phyloP scores from a whole-genome alignment of 2,888 invertebrate species.

The Sminthurinus aureus region DNA sequence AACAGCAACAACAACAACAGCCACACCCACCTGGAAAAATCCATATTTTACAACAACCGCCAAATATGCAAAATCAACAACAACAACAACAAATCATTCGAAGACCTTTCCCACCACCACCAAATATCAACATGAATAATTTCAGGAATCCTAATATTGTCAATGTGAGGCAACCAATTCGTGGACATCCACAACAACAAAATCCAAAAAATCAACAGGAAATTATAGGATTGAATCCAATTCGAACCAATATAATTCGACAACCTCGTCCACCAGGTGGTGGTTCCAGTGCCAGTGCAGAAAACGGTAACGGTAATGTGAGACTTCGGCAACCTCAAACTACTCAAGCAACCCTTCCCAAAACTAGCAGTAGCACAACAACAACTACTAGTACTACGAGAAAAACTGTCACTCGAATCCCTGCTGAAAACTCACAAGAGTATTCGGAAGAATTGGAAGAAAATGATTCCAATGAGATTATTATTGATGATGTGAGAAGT shows the following conservation, averaged over 20 bases:
- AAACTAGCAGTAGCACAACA: background rate
- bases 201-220: background rate
- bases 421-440: slow-evolving; percentile 13
- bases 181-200: background rate
- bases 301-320: background rate
- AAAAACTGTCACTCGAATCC: background rate
- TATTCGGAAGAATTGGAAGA: slow-evolving; percentile 19
- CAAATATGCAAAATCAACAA: slow-evolving; percentile 6
- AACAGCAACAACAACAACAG: slow-evolving; percentile 11
- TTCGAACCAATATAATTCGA: slow-evolving; percentile 29
- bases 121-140: background rate
- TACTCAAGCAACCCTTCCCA: background rate
- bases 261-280: slow-evolving; percentile 8
- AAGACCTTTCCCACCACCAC: slow-evolving; percentile 28
- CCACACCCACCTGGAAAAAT: slow-evolving; percentile 1
- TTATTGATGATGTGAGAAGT: slow-evolving; percentile 29
- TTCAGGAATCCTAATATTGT: background rate
- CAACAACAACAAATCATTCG: slow-evolving; percentile 16
- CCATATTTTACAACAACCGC: slow-evolving; percentile 16
- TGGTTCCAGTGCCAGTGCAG: background rate
- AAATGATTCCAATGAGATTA: slow-evolving; percentile 39
- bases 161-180: background rate
- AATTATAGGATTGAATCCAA: background rate
- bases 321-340: background rate
- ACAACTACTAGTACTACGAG: background rate